These are phyloP conservation scores for Antedon mediterranea DNA, from an alignment of 53 echinoderm and acorn worm genomes.

Conservation along the genomic window DNA sequence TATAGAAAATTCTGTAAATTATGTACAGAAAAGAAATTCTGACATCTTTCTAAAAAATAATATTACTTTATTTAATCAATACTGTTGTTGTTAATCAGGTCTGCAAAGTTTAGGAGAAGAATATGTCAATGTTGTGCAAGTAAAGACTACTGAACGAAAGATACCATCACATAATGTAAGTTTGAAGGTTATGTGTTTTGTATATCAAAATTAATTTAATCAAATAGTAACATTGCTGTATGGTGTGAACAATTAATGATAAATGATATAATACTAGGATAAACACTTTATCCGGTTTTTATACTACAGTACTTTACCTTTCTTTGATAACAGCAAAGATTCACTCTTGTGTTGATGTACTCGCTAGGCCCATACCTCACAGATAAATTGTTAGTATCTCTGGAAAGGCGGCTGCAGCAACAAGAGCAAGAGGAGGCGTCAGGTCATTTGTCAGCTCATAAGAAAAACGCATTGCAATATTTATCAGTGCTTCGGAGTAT, in stretches of 20 bases:
- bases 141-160: conserved; percentile 34
- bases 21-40: no score
- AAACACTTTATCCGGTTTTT: no score
- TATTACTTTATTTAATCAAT: background rate
- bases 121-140: conserved; percentile 90
- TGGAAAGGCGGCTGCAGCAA: conserved; percentile 19
- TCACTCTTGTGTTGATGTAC: conserved; percentile 47
- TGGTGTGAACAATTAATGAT: no score
- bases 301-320: no score
- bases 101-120: conserved; percentile 90
- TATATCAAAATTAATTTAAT: no score
- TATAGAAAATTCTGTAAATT: no score
- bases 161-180: conserved; percentile 50
- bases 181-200: no score
- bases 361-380: conserved; percentile 65
- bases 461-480: conserved; percentile 29
- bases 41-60: no score
- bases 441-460: conserved; percentile 16
- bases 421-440: conserved; percentile 1
- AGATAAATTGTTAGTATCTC: conserved; percentile 34
- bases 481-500: conserved; percentile 45
- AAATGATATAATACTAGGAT: no score
- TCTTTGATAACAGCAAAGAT: conserved; percentile 15
- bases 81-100: conserved; percentile 25
- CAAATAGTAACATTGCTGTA: no score